Evolutionary conservation across 1,140 invertebrate genomes (phyloP).

Genomic region (Trissolcus basalis): DNA sequence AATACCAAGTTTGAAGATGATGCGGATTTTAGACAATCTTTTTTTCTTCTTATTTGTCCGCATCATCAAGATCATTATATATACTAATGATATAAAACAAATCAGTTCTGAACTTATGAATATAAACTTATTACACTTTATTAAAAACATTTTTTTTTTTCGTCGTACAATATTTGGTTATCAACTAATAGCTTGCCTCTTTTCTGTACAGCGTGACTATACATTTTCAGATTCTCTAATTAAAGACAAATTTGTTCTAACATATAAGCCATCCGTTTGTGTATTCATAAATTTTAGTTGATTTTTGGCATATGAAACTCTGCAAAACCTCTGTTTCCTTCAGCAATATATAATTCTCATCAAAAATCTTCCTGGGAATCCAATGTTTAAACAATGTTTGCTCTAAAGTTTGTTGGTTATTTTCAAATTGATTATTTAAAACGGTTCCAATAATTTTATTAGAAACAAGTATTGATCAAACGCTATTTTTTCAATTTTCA

Average conservation of each 20-base stretch:
- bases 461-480: no score
- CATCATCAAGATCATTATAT: slow-evolving; percentile 19
- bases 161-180: slow-evolving; percentile 27
- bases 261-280: neutral
- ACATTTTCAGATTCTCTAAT: slow-evolving; percentile 39
- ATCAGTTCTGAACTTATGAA: slow-evolving; percentile 20
- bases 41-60: slow-evolving; percentile 8
- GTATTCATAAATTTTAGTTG: no score
- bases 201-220: slow-evolving; percentile 51
- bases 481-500: neutral
- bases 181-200: slow-evolving; percentile 45
- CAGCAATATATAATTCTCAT: no score
- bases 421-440: no score
- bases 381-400: no score
- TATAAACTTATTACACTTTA: slow-evolving; percentile 16
- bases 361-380: neutral
- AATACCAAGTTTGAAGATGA: slow-evolving; percentile 32
- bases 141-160: slow-evolving; percentile 36
- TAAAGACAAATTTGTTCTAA: slow-evolving; percentile 2
- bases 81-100: slow-evolving; percentile 28
- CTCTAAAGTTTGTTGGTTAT: no score
- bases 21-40: slow-evolving; percentile 30
- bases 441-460: no score
- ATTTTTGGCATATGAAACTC: no score
- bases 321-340: no score